phyloP scores from a whole-genome alignment of 2,113 vertebrate genomes.

The Oplegnathus fasciatus region DNA sequence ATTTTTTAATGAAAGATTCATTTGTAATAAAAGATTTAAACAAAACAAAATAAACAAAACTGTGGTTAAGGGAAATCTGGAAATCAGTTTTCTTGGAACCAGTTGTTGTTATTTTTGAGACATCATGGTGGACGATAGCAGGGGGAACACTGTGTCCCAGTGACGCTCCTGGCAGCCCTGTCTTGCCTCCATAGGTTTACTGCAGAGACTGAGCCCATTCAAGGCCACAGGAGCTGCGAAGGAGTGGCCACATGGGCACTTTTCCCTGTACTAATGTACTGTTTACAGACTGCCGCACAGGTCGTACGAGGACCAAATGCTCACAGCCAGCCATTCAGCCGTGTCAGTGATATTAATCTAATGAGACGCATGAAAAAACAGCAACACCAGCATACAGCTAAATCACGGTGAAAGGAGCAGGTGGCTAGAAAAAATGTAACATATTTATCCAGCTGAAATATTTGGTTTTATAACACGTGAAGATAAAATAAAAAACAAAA shows the following conservation, averaged over 20 bases:
- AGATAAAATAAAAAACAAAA: not conserved
- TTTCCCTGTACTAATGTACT: slow-evolving; percentile 57
- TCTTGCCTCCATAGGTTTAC: slow-evolving; percentile 32
- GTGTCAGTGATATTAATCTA: slow-evolving; percentile 60
- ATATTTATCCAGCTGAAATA: slow-evolving; percentile 3
- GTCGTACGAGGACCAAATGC: slow-evolving; percentile 36
- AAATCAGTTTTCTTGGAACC: not conserved
- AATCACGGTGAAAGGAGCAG: slow-evolving; percentile 18
- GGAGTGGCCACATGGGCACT: slow-evolving; percentile 38
- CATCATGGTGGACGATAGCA: not conserved
- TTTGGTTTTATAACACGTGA: slow-evolving; percentile 3
- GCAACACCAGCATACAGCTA: slow-evolving; percentile 35
- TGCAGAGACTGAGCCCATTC: slow-evolving; percentile 34
- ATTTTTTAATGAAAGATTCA: not conserved
- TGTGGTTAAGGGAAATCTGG: not conserved
- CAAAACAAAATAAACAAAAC: not conserved
- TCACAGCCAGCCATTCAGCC: slow-evolving; percentile 54
- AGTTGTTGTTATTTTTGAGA: not conserved
- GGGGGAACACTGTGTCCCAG: slow-evolving; percentile 17
- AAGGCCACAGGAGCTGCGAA: slow-evolving; percentile 41
- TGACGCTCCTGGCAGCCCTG: slow-evolving; percentile 23
- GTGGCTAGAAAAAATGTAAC: not conserved
- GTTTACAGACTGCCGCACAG: slow-evolving; percentile 53
- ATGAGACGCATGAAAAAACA: slow-evolving; percentile 50
- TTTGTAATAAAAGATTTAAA: not conserved